phyloP scores from a whole-genome alignment of 2,797 vertebrate species.

The Arvicola amphibius region DNA sequence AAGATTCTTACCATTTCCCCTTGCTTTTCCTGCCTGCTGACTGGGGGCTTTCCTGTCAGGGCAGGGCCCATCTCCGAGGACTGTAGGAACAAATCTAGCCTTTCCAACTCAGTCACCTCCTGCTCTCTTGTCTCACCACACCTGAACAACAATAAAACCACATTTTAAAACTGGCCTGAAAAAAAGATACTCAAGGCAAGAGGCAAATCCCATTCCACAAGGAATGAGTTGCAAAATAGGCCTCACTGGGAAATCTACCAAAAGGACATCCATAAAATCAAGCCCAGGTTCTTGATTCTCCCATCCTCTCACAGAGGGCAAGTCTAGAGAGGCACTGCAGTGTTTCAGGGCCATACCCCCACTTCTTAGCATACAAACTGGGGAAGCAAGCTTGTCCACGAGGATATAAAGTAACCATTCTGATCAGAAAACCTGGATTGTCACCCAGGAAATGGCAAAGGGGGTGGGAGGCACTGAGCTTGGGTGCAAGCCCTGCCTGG shows the following conservation, averaged over 20 bases:
- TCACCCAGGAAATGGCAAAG: neutral
- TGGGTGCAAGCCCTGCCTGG: neutral
- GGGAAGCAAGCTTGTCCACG: neutral
- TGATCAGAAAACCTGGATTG: neutral
- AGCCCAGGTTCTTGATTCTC: neutral
- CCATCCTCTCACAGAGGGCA: neutral
- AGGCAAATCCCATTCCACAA: neutral
- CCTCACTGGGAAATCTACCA: neutral
- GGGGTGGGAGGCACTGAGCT: neutral
- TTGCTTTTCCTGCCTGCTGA: neutral
- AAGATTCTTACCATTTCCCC: neutral
- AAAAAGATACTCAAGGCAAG: neutral
- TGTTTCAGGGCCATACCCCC: neutral
- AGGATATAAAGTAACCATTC: neutral
- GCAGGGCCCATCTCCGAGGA: neutral
- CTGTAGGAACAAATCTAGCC: neutral
- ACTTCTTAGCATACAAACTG: neutral
- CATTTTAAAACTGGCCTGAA: neutral
- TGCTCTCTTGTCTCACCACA: neutral
- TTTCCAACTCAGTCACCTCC: conserved; percentile 26
- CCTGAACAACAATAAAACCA: neutral
- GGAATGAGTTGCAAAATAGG: neutral
- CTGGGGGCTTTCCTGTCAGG: neutral
- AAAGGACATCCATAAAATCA: neutral
- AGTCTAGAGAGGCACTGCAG: neutral